These are phyloP conservation scores for Trachops cirrhosus DNA, from an alignment of 2,797 vertebrate species.

Conservation along the genomic window DNA sequence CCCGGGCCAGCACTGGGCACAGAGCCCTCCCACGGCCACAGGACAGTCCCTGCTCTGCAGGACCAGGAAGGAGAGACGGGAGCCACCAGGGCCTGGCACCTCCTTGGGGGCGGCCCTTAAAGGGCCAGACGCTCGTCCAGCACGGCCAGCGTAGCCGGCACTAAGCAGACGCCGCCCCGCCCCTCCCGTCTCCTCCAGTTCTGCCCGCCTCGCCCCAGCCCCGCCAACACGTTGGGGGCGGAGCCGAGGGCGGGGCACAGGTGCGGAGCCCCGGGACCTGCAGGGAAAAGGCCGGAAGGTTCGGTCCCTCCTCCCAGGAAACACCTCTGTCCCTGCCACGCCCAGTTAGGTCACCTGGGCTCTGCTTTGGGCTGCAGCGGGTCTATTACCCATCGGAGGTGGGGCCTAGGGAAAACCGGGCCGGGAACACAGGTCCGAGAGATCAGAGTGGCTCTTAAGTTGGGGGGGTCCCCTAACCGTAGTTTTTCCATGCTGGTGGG, in stretches of 20 bases:
- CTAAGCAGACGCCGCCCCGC: not conserved
- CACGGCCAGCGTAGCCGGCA: not conserved
- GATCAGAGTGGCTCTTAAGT: not conserved
- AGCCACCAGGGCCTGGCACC: constrained; percentile 61
- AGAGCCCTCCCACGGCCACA: constrained; percentile 10
- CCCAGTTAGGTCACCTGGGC: constrained; percentile 2
- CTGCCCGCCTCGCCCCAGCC: not conserved
- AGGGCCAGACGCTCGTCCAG: constrained; percentile 63
- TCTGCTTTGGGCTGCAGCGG: not conserved
- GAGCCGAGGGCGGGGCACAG: constrained; percentile 16
- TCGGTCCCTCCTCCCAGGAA: not conserved
- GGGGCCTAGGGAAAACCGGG: not conserved
- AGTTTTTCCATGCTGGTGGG: not conserved
- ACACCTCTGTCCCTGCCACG: not conserved
- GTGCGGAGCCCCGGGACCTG: not conserved
- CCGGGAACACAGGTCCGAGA: not conserved
- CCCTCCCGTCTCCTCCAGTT: not conserved
- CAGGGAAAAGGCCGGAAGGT: not conserved
- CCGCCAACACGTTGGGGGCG: not conserved
- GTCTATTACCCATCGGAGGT: not conserved
- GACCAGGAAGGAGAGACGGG: constrained; percentile 66
- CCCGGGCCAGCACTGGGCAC: not conserved
- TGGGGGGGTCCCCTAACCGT: not conserved
- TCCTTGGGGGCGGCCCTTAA: constrained; percentile 75
- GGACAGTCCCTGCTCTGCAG: constrained; percentile 36